Conservation (phyloP, 2,797 vertebrate species). For the Brachyalestes nurse region DNA sequence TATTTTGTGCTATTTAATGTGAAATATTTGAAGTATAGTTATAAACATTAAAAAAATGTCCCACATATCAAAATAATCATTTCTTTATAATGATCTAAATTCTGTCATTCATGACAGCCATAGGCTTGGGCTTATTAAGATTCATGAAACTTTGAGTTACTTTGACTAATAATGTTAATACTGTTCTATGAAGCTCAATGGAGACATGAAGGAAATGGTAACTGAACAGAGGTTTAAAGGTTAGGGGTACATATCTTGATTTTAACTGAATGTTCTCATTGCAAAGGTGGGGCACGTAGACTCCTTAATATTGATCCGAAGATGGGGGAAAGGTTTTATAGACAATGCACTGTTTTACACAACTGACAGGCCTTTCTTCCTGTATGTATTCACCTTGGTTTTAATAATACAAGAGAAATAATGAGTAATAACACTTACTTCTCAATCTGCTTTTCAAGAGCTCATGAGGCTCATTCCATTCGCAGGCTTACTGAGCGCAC, state of each 20-base stretch:
- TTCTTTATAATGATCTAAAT: too few species aligned
- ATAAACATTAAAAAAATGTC: too few species aligned
- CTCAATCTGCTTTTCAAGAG: conserved; percentile 18
- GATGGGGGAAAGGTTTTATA: neutral
- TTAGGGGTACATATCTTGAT: neutral
- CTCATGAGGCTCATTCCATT: conserved; percentile 16
- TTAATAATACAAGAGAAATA: conserved; percentile 17
- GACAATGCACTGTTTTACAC: conserved; percentile 5
- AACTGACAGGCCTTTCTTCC: conserved; percentile 41
- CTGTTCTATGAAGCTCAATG: neutral
- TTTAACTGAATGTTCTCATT: neutral
- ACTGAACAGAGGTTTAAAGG: neutral
- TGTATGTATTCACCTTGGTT: conserved; percentile 20
- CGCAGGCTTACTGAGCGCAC: neutral
- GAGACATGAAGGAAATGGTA: neutral
- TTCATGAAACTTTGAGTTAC: neutral
- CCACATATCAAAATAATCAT: too few species aligned
- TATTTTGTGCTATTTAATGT: too few species aligned
- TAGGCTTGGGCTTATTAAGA: neutral
- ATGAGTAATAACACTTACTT: conserved; percentile 15
- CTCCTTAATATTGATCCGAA: conserved; percentile 17
- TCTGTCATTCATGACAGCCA: too few species aligned
- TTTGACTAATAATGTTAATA: neutral
- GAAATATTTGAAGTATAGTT: too few species aligned
- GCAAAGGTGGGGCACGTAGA: conserved; percentile 23